phyloP scores from a whole-genome alignment of 2,113 vertebrate genomes.

The Amphiprion ocellaris region DNA sequence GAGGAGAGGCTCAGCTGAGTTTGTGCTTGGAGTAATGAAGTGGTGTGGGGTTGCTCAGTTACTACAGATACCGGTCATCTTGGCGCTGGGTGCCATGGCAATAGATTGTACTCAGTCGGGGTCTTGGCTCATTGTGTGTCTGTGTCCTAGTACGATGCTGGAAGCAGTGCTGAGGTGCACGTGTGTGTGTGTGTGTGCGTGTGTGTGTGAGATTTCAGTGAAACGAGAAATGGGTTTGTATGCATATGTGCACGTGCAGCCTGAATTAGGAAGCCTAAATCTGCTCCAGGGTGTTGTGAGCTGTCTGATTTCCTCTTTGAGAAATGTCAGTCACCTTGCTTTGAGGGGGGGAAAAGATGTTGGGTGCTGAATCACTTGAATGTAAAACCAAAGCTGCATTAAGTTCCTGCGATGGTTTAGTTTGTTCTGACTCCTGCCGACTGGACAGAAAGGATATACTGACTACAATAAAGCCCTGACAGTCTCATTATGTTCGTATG shows the following conservation, averaged over 20 bases:
- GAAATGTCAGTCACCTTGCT: constrained; percentile 57
- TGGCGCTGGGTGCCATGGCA: constrained; percentile 52
- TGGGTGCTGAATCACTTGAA: constrained; percentile 34
- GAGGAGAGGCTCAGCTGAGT: constrained; percentile 66
- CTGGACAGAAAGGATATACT: constrained; percentile 13
- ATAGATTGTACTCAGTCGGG: constrained; percentile 53
- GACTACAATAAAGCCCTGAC: constrained; percentile 47
- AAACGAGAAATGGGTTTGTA: constrained; percentile 31
- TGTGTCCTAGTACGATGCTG: constrained; percentile 44
- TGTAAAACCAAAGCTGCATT: constrained; percentile 35
- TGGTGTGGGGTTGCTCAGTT: constrained; percentile 63
- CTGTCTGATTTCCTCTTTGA: constrained; percentile 50
- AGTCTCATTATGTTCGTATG: constrained; percentile 59
- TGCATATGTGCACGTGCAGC: constrained; percentile 33
- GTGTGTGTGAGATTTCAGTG: constrained; percentile 6
- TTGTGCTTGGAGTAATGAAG: constrained; percentile 64
- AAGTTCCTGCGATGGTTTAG: constrained; percentile 32
- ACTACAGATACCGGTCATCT: constrained; percentile 71
- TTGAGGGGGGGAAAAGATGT: fast-evolving
- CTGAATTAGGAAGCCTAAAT: constrained; percentile 28
- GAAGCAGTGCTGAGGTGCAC: constrained; percentile 31
- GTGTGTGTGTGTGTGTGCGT: constrained; percentile 39
- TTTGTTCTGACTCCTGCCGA: constrained; percentile 36
- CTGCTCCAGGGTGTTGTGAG: constrained; percentile 55
- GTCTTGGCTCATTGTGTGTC: constrained; percentile 40